A percentile compares a stretch with the other conserved stretches of the same genome.
These are phyloP conservation scores for Papilio glaucus DNA, from an alignment of 1,140 invertebrate genomes.

Conservation along the genomic window DNA sequence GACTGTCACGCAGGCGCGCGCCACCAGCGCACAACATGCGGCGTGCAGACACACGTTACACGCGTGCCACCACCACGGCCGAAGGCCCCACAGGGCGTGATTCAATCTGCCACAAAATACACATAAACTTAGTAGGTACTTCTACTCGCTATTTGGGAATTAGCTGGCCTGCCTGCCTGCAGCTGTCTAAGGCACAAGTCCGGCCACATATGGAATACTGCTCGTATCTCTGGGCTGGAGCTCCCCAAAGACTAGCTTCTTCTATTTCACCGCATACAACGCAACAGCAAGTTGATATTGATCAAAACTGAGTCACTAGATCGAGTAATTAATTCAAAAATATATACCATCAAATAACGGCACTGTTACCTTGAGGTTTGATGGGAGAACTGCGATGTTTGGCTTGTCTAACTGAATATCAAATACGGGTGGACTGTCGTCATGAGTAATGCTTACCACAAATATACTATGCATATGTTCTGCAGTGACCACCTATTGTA, in stretches of 20 bases:
- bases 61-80: slow-evolving; percentile 90
- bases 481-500: not conserved
- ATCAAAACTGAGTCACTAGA: not conserved
- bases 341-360: not conserved
- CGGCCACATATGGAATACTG: too few species aligned
- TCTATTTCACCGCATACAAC: too few species aligned
- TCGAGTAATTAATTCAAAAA: not conserved
- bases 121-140: not conserved
- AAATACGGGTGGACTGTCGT: not conserved
- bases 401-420: not conserved
- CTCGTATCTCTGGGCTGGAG: too few species aligned
- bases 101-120: slow-evolving; percentile 87
- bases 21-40: slow-evolving; percentile 88
- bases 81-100: slow-evolving; percentile 87
- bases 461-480: slow-evolving; percentile 14
- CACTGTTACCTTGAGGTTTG: not conserved
- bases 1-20: slow-evolving; percentile 87
- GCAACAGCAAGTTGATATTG: too few species aligned
- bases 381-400: not conserved
- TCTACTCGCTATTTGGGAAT: too few species aligned
- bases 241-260: too few species aligned
- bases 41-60: slow-evolving; percentile 90
- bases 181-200: too few species aligned
- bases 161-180: too few species aligned
- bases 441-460: not conserved